Base-by-base conservation (phyloP, 2,888 invertebrate genomes). In the Melanostoma scalare region DNA sequence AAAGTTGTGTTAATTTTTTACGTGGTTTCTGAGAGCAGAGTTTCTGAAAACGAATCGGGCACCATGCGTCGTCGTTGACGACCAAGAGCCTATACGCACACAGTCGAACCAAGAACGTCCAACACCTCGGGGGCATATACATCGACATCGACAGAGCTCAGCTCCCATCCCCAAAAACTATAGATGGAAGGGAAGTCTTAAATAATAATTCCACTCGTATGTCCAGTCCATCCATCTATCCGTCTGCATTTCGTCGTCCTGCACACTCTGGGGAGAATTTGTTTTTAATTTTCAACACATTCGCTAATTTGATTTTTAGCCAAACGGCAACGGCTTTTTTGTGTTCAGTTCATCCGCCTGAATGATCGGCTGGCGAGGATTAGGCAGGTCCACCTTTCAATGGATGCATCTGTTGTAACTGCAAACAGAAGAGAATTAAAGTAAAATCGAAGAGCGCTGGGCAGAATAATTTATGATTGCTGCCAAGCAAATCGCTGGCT, bases 251-350 rank as follows among this genome's bases (percentile, higher is more conserved):
- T 68, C 81, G 79, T 79, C 71, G 44, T 61, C 20, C 20, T 20
- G 20, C 20, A 76, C 78, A 81, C 85, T 63, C 82, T 78, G 52
- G 60, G 42, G 89, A 89, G 90, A 90, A 91, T 90, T 90, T 90
- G 90, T 90, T 90, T 90, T 90, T 90, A 90, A 90, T 90, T 90
- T 90, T 90, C 90, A 90, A 90, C 90, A 90, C 90, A 91, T 91
- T 91, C 90, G 88, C 91, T 90, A 90, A 91, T 91, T 90, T 90
- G 90, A 90, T 90, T 90, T 90, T 90, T 90, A 89, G 89, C 89
- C 89, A 71, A 86, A 56, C 42, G 40, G 38, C 46, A 30, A 63
- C 44, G 74, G 48, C n/a, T 68, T 72, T 76, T 82, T 73, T 67
- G 67, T 61, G 46, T 63, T 38, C 36, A 65, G 71, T 76, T 74